Evolutionary conservation across 2,888 invertebrate species (phyloP), one percentile per base, ranked within the genome.

Genomic region (Habroteleia sp.): DNA sequence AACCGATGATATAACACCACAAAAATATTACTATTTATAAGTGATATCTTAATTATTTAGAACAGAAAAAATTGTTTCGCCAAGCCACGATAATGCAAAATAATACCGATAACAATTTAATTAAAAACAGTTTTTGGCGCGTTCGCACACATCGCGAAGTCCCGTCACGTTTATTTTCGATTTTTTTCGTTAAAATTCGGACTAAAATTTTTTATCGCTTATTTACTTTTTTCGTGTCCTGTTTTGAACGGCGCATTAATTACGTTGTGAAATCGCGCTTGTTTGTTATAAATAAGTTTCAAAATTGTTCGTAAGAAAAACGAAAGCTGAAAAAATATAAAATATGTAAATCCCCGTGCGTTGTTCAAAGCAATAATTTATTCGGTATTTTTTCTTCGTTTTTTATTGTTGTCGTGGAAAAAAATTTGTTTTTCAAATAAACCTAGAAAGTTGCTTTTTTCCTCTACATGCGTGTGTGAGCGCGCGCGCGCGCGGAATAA

Each of bases 381-480:
- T 39, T 23, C 42, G n/a, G 3, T 16, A 25, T 25, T 42, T 23
- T 23, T 42, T 25, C 5, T 2, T 48, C 3, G n/a, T 31, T 16
- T 29, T 31, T 50, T 50, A 5, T 50, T 50, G 33, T 25, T 3
- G 25, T 17, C 20, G 31, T 31, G 6, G 11, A 8, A 58, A 42
- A 58, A 44, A 35, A 44, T 44, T 42, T 33, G 33, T 58, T 33
- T 52, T 63, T 52, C 52, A 63, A 50, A 50, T 63, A 33, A 33
- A 42, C 52, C 33, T 33, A 50, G 63, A 63, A 63, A 63, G 62
- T 37, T 10, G 23, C 20, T 44, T 58, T 58, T 42, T 56, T 31
- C 16, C 14, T 14, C 10, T 37, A 20, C 7, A 3, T 10, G 25
- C n/a, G 11, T 14, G 8, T 17, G 8, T 20, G 11, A 16, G 31